Evolutionary conservation across 2,888 invertebrate species (phyloP).

Genomic region (Chrysomela aeneicollis): DNA sequence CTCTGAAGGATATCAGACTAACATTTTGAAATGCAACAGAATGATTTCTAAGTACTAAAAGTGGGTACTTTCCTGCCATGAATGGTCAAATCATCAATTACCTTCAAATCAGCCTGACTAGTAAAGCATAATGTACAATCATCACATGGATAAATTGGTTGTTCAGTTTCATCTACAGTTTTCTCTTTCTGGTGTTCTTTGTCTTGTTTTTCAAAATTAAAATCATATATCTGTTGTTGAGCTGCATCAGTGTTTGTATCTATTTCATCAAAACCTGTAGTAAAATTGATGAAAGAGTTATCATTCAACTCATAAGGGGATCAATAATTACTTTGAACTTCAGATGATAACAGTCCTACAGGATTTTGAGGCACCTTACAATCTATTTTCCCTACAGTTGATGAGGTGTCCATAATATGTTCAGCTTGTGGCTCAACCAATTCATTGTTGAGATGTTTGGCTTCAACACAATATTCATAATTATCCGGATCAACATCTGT

Average conservation of each 20-base stretch:
- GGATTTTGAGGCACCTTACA: neutral
- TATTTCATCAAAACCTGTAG: neutral
- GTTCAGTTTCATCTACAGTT: constrained; percentile 56
- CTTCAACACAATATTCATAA: neutral
- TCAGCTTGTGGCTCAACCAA: neutral
- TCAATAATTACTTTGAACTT: constrained; percentile 3
- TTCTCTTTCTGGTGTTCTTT: constrained; percentile 30
- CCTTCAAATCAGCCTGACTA: constrained; percentile 55
- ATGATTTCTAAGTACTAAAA: too few relatives aligned
- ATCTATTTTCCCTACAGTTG: neutral
- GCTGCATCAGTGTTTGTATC: constrained; percentile 21
- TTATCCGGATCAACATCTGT: neutral
- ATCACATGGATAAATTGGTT: constrained; percentile 59
- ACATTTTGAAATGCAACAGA: too few relatives aligned
- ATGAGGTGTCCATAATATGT: neutral
- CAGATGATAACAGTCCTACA: neutral
- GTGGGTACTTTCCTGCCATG: neutral
- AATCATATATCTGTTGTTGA: constrained; percentile 23
- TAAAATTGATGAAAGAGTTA: neutral
- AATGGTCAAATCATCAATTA: constrained; percentile 35
- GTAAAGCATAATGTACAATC: constrained; percentile 59
- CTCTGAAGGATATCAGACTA: too few relatives aligned
- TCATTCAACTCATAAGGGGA: neutral
- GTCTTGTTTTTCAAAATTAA: constrained; percentile 25
- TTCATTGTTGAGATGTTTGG: neutral